These are phyloP conservation scores for Perithous albicinctus DNA, from an alignment of 2,888 invertebrate genomes.

Conservation along the genomic window DNA sequence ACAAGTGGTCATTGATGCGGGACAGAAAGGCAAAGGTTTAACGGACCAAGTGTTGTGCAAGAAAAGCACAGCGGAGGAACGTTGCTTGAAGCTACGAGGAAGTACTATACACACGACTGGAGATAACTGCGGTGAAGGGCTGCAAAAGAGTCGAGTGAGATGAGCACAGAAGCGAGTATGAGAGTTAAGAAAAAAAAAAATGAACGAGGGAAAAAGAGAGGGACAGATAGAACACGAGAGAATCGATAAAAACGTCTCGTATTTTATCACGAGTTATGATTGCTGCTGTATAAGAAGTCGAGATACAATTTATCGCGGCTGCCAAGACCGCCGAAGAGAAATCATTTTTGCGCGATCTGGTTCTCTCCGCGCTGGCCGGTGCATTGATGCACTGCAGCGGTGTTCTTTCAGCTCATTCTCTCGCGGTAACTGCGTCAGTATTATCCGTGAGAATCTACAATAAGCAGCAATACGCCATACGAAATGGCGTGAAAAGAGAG, in stretches of 20 bases:
- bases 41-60: neutral
- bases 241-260: conserved; percentile 73
- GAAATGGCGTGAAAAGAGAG: neutral
- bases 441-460: conserved; percentile 22
- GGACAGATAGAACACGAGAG: conserved; percentile 68
- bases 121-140: conserved; percentile 42
- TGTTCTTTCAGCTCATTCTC: conserved; percentile 20
- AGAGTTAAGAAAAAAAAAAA: conserved; percentile 20
- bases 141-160: conserved; percentile 41
- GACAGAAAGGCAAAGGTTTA: conserved; percentile 25
- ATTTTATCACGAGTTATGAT: conserved; percentile 81
- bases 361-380: conserved; percentile 63
- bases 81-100: conserved; percentile 52
- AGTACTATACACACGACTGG: conserved; percentile 36
- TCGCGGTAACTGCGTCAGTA: neutral
- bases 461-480: neutral
- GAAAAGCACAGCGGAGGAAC: conserved; percentile 41
- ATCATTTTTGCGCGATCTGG: conserved; percentile 79
- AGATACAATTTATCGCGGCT: conserved; percentile 77
- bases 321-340: conserved; percentile 77
- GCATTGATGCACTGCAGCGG: conserved; percentile 42
- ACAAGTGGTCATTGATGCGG: conserved; percentile 30
- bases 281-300: conserved; percentile 77
- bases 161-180: conserved; percentile 48
- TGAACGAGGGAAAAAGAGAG: conserved; percentile 34